Conservation (phyloP, 2,113 vertebrate genomes). For the Hippocampus mohnikei region DNA sequence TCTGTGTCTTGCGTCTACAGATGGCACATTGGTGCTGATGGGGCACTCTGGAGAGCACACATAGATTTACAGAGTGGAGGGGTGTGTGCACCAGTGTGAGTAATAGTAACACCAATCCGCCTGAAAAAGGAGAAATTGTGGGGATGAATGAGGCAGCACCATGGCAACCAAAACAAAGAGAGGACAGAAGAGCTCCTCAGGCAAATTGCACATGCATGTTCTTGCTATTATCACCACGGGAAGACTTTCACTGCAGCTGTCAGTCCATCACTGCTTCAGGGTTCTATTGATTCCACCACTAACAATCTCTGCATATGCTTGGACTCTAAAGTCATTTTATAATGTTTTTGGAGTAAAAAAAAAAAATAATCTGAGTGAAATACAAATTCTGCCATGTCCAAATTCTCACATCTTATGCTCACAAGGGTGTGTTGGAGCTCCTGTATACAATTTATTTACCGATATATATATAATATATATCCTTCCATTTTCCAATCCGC, state of each 20-base stretch:
- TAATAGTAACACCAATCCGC: slow-evolving; percentile 42
- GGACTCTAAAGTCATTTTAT: neutral
- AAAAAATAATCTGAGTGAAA: neutral
- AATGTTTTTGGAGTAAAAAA: slow-evolving; percentile 16
- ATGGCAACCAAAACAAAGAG: slow-evolving; percentile 61
- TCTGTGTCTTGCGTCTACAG: slow-evolving; percentile 39
- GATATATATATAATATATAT: no score
- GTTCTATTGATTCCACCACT: slow-evolving; percentile 33
- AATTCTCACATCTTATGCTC: no score
- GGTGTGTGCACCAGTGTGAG: slow-evolving; percentile 18
- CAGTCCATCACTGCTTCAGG: slow-evolving; percentile 36
- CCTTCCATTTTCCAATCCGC: no score
- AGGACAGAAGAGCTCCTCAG: slow-evolving; percentile 36
- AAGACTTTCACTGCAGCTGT: slow-evolving; percentile 46
- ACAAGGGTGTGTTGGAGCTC: no score
- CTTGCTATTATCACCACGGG: slow-evolving; percentile 49
- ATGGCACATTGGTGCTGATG: slow-evolving; percentile 53
- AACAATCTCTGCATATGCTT: slow-evolving; percentile 17
- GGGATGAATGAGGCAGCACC: slow-evolving; percentile 39
- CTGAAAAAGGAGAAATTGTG: slow-evolving; percentile 41
- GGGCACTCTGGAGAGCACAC: slow-evolving; percentile 36
- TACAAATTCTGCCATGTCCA: neutral
- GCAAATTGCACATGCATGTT: slow-evolving; percentile 35
- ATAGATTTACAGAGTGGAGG: slow-evolving; percentile 6
- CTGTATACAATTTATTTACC: no score